Evolutionary conservation across 2,113 vertebrate species (phyloP).

Genomic region (Neoarius graeffei): DNA sequence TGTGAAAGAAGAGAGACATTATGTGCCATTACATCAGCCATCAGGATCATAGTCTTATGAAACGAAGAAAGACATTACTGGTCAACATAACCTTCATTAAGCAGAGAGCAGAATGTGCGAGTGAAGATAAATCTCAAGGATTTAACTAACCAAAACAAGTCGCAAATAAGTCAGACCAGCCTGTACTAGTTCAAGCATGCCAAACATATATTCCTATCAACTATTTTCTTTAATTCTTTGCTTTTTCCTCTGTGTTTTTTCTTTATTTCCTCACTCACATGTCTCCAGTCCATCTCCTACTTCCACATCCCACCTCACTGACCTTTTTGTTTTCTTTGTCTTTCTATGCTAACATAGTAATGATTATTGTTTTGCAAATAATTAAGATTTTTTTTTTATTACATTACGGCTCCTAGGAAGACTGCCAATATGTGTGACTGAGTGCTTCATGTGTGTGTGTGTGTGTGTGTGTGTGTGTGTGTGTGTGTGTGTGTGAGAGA

Average conservation of each 20-base stretch:
- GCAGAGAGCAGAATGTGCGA: too few relatives aligned
- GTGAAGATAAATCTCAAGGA: too few relatives aligned
- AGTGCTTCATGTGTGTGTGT: slow-evolving; percentile 35
- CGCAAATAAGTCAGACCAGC: too few relatives aligned
- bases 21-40: too few relatives aligned
- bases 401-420: slow-evolving; percentile 32
- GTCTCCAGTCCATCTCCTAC: neutral
- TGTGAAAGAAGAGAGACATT: too few relatives aligned
- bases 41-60: too few relatives aligned
- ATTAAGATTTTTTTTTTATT: slow-evolving; percentile 65
- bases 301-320: neutral
- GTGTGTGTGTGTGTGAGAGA: slow-evolving; percentile 33
- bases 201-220: too few relatives aligned
- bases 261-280: neutral
- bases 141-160: too few relatives aligned
- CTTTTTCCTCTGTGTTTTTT: slow-evolving; percentile 14
- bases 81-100: too few relatives aligned
- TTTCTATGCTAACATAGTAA: slow-evolving; percentile 53
- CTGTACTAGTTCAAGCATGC: too few relatives aligned
- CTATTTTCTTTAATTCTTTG: neutral
- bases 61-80: too few relatives aligned
- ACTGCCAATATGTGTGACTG: slow-evolving; percentile 39
- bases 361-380: slow-evolving; percentile 66
- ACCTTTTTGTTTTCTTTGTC: neutral
- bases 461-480: slow-evolving; percentile 45